Conservation (phyloP, 2,888 invertebrate genomes). For the Serripes groenlandicus region DNA sequence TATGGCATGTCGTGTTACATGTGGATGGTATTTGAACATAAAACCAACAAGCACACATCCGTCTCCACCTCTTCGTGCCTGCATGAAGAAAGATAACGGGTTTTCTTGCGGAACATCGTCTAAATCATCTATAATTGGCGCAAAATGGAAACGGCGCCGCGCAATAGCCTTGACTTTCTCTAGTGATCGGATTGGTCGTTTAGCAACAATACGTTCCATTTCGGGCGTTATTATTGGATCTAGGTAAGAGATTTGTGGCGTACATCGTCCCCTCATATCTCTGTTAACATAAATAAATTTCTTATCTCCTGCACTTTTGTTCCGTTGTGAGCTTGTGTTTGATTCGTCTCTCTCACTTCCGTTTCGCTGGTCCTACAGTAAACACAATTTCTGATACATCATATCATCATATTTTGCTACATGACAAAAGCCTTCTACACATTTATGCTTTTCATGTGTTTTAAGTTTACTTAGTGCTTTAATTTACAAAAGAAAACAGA, state of each 20-base stretch:
- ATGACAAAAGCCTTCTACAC: too few relatives aligned
- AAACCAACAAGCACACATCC: conserved; percentile 21
- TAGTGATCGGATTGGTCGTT: not conserved
- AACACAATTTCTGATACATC: not conserved
- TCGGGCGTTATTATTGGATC: not conserved
- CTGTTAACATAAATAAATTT: not conserved
- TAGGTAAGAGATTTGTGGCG: not conserved
- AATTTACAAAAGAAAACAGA: too few relatives aligned
- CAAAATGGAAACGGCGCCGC: not conserved
- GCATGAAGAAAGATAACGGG: not conserved
- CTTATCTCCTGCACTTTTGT: too few relatives aligned
- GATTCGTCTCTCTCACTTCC: not conserved
- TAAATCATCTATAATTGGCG: conserved; percentile 17
- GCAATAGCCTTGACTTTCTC: conserved; percentile 1
- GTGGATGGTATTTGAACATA: conserved; percentile 42
- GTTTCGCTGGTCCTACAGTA: not conserved
- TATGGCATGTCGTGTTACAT: conserved; percentile 38
- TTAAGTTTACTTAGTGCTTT: too few relatives aligned
- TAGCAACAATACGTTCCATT: not conserved
- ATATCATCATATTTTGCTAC: too few relatives aligned
- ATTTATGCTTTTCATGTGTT: too few relatives aligned
- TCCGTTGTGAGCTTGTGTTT: too few relatives aligned
- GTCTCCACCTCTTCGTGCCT: not conserved
- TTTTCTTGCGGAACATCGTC: not conserved
- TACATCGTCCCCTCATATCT: not conserved